Evolutionary conservation across 2,113 vertebrate genomes (phyloP).

Genomic region (Siniperca knerii): DNA sequence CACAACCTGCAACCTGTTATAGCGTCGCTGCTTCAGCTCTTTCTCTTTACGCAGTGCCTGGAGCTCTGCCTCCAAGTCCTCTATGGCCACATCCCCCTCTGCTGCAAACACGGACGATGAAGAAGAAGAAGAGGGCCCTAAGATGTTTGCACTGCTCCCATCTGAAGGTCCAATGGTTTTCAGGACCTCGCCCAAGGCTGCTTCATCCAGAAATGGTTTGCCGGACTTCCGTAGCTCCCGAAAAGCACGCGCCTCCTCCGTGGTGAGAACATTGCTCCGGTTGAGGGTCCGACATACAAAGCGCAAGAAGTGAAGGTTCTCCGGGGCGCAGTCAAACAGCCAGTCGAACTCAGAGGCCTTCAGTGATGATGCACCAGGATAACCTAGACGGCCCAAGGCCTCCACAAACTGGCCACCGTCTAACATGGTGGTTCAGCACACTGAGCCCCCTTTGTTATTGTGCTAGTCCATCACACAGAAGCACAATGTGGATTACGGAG

Average conservation of each 20-base stretch:
- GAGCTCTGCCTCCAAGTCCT: conserved; percentile 88
- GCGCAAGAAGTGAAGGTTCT: conserved; percentile 87
- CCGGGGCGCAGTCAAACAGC: conserved; percentile 90
- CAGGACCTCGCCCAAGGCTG: conserved; percentile 87
- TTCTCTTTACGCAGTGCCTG: conserved; percentile 85
- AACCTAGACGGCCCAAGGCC: conserved; percentile 87
- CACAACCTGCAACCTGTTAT: conserved; percentile 86
- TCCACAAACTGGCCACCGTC: conserved; percentile 91
- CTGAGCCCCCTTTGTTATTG: conserved; percentile 4
- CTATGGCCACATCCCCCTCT: conserved; percentile 79
- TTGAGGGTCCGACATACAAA: conserved; percentile 90
- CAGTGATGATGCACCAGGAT: conserved; percentile 85
- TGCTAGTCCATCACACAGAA: conserved; percentile 25
- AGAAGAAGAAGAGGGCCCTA: conserved; percentile 19
- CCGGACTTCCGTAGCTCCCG: conserved; percentile 80
- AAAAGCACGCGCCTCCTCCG: conserved; percentile 86
- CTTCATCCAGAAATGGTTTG: conserved; percentile 88
- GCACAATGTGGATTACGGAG: conserved; percentile 12
- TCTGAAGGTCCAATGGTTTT: conserved; percentile 81
- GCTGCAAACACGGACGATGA: conserved; percentile 65
- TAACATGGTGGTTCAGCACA: conserved; percentile 72
- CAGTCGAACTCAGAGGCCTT: conserved; percentile 95
- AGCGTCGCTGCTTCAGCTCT: conserved; percentile 84
- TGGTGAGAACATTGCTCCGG: conserved; percentile 83
- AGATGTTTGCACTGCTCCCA: conserved; percentile 38